These are phyloP conservation scores for Pachycephus smyrnensis DNA, from an alignment of 2,888 invertebrate species.

Conservation along the genomic window DNA sequence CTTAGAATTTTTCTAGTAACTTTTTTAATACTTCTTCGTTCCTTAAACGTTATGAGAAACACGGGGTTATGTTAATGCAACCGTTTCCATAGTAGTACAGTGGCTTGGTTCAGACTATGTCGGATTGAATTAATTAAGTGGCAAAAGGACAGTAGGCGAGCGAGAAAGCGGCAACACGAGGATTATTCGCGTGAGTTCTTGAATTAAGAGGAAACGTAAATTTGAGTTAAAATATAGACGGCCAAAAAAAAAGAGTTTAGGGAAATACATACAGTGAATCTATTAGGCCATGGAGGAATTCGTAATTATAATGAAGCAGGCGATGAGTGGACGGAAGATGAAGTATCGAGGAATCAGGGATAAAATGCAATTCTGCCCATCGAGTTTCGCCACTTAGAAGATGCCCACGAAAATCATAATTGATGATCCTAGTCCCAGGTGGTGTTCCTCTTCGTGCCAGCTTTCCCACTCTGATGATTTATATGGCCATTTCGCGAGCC, in stretches of 20 bases:
- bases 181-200: background rate
- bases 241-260: background rate
- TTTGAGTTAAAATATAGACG: background rate
- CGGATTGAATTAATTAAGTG: background rate
- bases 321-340: background rate
- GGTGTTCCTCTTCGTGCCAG: conserved; percentile 1
- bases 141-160: background rate
- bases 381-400: background rate
- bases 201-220: background rate
- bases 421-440: conserved; percentile 7
- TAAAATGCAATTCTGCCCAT: background rate
- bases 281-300: background rate
- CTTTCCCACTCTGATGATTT: conserved; percentile 5
- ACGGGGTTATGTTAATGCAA: background rate
- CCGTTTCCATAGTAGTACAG: background rate
- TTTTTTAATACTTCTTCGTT: background rate
- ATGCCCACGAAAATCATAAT: conserved; percentile 1
- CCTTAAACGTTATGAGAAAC: background rate
- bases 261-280: background rate
- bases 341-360: background rate
- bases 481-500: background rate
- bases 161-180: background rate
- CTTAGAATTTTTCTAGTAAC: background rate
- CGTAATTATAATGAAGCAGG: background rate
- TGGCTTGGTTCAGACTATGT: background rate